Conservation (phyloP, 2,888 invertebrate genomes). For the Melitaea athalia region DNA sequence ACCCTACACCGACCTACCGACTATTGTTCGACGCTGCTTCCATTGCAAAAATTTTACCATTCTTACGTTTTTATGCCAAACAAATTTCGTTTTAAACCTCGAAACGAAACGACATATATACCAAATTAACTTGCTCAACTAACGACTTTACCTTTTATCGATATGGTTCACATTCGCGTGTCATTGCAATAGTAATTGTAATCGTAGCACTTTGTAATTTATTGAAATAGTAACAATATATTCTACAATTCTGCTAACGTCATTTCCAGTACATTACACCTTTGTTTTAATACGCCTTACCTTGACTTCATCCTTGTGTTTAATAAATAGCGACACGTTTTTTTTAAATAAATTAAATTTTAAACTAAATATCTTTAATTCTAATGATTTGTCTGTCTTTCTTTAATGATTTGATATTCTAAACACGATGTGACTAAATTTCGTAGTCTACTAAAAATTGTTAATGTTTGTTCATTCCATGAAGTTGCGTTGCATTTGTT, state of each 20-base stretch:
- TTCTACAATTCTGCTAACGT: conserved; percentile 33
- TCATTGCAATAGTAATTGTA: conserved; percentile 6
- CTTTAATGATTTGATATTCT: too few species aligned
- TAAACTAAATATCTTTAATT: too few species aligned
- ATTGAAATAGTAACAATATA: conserved; percentile 35
- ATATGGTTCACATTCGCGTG: conserved; percentile 13
- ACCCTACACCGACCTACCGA: conserved; percentile 24
- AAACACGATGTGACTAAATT: too few species aligned
- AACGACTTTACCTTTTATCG: neutral
- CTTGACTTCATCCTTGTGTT: conserved; percentile 17
- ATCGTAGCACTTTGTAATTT: conserved; percentile 12
- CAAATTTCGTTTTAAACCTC: conserved; percentile 21
- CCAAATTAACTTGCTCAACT: neutral
- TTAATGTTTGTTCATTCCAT: too few species aligned
- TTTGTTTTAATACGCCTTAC: conserved; percentile 30
- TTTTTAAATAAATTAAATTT: neutral
- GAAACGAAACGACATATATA: neutral
- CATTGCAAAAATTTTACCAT: conserved; percentile 50
- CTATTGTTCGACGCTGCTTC: conserved; percentile 36
- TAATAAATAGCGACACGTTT: conserved; percentile 8
- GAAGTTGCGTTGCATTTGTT: too few species aligned
- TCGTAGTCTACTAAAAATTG: too few species aligned
- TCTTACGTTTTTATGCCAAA: conserved; percentile 42
- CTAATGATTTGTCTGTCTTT: too few species aligned
- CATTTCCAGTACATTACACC: conserved; percentile 37